Percentiles rank a stretch among this genome's conserved stretches.
These are phyloP conservation scores for Falco columbarius DNA, from an alignment of 2,797 vertebrate genomes.

Conservation along the genomic window DNA sequence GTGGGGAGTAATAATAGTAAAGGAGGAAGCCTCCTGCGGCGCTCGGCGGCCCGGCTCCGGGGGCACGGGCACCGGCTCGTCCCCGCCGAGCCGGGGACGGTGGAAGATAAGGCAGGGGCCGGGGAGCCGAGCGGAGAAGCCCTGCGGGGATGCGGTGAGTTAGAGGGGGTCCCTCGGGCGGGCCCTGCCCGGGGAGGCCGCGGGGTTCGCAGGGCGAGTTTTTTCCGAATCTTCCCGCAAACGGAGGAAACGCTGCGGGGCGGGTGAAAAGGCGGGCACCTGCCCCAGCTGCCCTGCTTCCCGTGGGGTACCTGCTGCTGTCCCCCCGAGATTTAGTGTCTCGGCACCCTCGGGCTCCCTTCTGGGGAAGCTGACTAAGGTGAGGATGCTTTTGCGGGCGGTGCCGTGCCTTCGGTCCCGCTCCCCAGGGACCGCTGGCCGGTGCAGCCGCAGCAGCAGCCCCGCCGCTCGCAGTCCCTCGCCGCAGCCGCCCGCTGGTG, in stretches of 20 bases:
- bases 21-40: not conserved
- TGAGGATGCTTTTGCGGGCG: not conserved
- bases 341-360: not conserved
- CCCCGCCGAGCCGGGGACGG: not conserved
- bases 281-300: not conserved
- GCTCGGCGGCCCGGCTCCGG: not conserved
- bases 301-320: not conserved
- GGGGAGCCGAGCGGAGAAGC: not conserved
- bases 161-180: not conserved
- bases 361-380: rapidly evolving
- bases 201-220: too few relatives aligned
- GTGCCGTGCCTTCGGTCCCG: not conserved
- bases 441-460: conserved; percentile 55
- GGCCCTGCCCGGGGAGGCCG: too few relatives aligned
- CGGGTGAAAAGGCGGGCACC: not conserved
- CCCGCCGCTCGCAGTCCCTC: not conserved
- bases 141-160: not conserved
- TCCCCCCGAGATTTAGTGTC: not conserved
- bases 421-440: not conserved
- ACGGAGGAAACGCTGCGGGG: not conserved
- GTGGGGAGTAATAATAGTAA: too few relatives aligned
- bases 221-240: not conserved
- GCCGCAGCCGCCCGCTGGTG: conserved; percentile 31
- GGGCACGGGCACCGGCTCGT: not conserved
- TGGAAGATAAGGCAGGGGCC: not conserved